Percentiles rank a stretch among this genome's conserved stretches.
These are phyloP conservation scores for Balaeniceps rex DNA, from an alignment of 2,113 vertebrate species.

Conservation along the genomic window DNA sequence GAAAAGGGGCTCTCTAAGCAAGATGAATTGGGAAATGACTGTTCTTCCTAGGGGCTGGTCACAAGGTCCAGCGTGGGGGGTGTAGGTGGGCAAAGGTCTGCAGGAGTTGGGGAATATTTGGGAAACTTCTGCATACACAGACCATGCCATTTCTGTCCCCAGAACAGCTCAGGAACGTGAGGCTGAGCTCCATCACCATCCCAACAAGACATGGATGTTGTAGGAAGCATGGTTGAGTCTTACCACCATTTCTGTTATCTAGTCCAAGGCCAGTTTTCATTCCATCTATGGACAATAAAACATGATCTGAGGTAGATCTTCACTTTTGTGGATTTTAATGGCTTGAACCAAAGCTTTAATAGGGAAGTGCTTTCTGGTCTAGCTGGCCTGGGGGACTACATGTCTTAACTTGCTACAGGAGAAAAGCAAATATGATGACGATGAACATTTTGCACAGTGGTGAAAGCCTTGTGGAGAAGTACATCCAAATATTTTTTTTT, in stretches of 20 bases:
- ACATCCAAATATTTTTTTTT: neutral
- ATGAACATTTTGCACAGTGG: neutral
- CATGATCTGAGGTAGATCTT: neutral
- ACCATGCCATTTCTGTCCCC: neutral
- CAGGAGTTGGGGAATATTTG: neutral
- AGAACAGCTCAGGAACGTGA: neutral
- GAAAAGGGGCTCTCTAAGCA: neutral
- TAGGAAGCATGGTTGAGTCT: neutral
- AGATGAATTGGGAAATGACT: neutral
- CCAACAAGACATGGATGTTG: neutral
- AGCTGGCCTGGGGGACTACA: fast-evolving
- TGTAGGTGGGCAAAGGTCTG: neutral
- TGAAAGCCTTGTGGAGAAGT: neutral
- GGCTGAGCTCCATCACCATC: neutral
- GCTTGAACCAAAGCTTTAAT: neutral
- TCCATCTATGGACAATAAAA: neutral
- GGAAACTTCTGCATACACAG: neutral
- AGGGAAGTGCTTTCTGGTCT: neutral
- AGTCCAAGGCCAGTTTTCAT: neutral
- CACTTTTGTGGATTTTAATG: neutral
- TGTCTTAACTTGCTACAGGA: neutral
- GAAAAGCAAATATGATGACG: neutral
- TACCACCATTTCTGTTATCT: neutral
- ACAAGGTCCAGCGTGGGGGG: fast-evolving
- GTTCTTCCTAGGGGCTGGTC: neutral